Conservation (phyloP, 1,140 invertebrate genomes). For the Asobara japonica region DNA sequence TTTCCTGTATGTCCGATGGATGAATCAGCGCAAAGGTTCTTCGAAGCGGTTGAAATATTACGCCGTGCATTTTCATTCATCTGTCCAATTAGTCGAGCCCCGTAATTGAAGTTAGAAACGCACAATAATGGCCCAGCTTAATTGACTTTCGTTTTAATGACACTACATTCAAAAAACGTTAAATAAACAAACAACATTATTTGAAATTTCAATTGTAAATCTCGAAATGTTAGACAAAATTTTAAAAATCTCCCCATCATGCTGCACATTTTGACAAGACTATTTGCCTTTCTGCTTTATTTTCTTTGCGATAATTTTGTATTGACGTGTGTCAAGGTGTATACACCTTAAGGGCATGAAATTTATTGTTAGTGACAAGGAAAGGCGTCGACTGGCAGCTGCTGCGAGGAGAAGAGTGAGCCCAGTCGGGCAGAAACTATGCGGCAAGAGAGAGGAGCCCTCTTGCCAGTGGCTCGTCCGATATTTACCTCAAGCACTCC, state of each 20-base stretch:
- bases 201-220: not conserved
- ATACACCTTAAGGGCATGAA: slow-evolving; percentile 30
- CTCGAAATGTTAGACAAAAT: no score
- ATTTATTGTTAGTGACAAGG: slow-evolving; percentile 45
- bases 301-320: slow-evolving; percentile 20
- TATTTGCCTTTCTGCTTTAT: not conserved
- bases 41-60: not conserved
- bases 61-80: not conserved
- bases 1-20: not conserved
- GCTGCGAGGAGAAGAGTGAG: slow-evolving; percentile 21
- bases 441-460: slow-evolving; percentile 19
- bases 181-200: no score
- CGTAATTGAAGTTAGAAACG: not conserved
- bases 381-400: slow-evolving; percentile 47
- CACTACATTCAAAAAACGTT: no score
- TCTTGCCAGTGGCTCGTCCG: not conserved
- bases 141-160: no score
- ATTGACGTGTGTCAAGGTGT: slow-evolving; percentile 25
- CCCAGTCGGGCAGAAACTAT: slow-evolving; percentile 40
- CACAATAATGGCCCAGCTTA: not conserved
- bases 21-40: not conserved
- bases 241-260: no score
- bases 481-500: slow-evolving; percentile 35
- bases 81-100: not conserved
- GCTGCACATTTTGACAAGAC: not conserved